phyloP scores from a whole-genome alignment of 2,797 vertebrate genomes.

The Trachurus trachurus region DNA sequence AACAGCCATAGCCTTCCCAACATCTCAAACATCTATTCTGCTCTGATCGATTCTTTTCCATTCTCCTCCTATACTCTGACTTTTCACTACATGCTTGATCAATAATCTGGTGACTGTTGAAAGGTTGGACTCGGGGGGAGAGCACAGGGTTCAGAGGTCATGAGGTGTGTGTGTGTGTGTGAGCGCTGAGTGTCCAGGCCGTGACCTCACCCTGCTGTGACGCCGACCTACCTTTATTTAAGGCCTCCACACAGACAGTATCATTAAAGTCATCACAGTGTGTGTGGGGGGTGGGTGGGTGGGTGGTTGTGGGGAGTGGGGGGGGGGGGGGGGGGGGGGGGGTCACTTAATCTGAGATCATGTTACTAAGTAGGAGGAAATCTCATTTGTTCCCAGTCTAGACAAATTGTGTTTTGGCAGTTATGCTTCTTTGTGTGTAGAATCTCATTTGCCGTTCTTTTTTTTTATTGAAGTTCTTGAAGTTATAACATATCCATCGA shows the following conservation, averaged over 20 bases:
- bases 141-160: conserved; percentile 67
- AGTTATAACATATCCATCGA: background rate
- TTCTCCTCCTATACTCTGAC: conserved; percentile 14
- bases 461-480: background rate
- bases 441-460: background rate
- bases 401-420: background rate
- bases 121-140: conserved; percentile 25
- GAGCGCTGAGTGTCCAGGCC: conserved; percentile 35
- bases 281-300: background rate
- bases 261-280: background rate
- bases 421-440: background rate
- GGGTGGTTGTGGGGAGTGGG: no score
- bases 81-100: conserved; percentile 51
- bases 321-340: background rate
- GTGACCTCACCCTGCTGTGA: conserved; percentile 61
- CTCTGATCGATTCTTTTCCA: background rate
- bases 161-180: conserved; percentile 13
- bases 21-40: background rate
- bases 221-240: conserved; percentile 23
- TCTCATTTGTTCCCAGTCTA: conserved; percentile 5
- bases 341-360: conserved; percentile 24
- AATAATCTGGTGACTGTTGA: conserved; percentile 49
- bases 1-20: no score
- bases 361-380: background rate
- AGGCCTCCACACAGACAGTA: background rate